phyloP scores from a whole-genome alignment of 2,797 vertebrate species.

The Chloroceryle amazona region DNA sequence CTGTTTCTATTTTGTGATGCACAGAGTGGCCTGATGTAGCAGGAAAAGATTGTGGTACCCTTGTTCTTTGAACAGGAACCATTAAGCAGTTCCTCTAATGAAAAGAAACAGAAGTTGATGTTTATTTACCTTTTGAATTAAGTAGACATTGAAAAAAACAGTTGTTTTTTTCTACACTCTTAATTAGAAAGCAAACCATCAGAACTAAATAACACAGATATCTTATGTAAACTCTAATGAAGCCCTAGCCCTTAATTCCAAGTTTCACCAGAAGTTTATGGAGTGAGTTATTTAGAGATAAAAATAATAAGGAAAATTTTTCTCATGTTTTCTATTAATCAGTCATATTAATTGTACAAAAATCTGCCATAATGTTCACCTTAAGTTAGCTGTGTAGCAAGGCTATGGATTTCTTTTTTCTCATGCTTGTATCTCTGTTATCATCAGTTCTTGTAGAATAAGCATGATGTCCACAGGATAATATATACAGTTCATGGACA shows the following conservation, averaged over 20 bases:
- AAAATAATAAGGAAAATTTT: background rate
- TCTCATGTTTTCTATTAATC: background rate
- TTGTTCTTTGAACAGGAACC: background rate
- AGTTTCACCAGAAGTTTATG: background rate
- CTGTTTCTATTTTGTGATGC: background rate
- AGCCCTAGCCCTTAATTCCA: background rate
- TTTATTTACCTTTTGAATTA: background rate
- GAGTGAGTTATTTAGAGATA: background rate
- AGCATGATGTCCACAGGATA: background rate
- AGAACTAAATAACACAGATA: background rate
- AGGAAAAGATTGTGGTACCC: background rate
- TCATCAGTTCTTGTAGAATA: background rate
- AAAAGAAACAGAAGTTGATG: background rate
- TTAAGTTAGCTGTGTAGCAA: background rate
- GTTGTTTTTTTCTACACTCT: background rate
- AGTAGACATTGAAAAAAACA: background rate
- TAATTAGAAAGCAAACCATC: background rate
- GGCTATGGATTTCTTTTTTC: background rate
- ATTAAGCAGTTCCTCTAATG: background rate
- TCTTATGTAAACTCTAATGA: background rate
- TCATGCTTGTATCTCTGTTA: background rate
- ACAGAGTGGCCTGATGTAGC: background rate
- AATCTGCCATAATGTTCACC: background rate
- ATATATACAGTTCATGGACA: background rate
- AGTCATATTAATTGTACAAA: background rate